Conservation (phyloP, 2,113 vertebrate genomes). For the Zosterops japonicus region DNA sequence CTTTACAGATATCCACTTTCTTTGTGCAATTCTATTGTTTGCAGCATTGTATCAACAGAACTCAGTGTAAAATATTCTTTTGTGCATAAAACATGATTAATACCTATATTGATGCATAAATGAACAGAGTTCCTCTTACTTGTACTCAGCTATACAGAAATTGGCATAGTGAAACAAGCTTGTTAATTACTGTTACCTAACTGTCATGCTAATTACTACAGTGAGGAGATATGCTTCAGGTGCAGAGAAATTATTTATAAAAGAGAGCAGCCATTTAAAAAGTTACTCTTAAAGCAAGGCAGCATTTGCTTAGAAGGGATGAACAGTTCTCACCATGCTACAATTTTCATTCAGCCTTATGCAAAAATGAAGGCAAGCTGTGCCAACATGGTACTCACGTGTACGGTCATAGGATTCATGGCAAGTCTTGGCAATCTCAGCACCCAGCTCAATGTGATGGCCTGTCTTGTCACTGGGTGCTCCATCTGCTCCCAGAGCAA, state of each 20-base stretch:
- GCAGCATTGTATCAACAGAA: not conserved
- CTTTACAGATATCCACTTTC: not conserved
- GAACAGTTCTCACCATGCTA: not conserved
- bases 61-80: not conserved
- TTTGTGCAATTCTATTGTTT: not conserved
- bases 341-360: not conserved
- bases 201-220: not conserved
- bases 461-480: conserved; percentile 85
- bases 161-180: not conserved
- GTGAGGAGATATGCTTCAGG: not conserved
- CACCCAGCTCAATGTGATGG: conserved; percentile 91
- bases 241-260: not conserved
- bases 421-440: conserved; percentile 95
- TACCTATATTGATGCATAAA: not conserved
- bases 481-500: conserved; percentile 92
- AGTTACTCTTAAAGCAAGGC: not conserved
- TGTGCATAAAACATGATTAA: not conserved
- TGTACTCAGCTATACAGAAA: not conserved
- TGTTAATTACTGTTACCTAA: not conserved
- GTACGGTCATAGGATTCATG: conserved; percentile 95
- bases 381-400: conserved; percentile 65
- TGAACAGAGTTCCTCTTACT: not conserved
- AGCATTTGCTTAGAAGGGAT: not conserved
- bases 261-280: not conserved
- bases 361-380: not conserved